phyloP scores from a whole-genome alignment of 2,113 vertebrate genomes.

The Rhynchomys soricoides region DNA sequence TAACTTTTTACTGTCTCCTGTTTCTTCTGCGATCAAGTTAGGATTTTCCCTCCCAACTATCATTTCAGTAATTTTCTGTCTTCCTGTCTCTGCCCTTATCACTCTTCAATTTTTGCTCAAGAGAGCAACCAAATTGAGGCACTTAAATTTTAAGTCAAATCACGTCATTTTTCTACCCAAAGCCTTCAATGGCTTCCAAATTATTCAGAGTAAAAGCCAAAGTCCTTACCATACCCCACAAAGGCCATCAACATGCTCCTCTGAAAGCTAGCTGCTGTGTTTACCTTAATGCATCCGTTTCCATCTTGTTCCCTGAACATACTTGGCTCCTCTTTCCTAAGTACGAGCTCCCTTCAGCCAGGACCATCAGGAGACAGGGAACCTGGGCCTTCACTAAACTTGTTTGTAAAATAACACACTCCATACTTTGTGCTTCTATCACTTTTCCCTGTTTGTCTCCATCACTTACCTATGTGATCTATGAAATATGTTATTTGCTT shows the following conservation, averaged over 20 bases:
- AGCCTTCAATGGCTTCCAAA: not conserved
- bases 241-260: not conserved
- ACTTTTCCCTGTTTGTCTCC: not conserved
- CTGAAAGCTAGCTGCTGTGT: not conserved
- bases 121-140: constrained; percentile 21
- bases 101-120: not conserved
- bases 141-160: not conserved
- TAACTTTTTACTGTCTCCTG: not conserved
- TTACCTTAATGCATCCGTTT: not conserved
- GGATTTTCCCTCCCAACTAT: not conserved
- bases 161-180: not conserved
- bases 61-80: not conserved
- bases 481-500: not conserved
- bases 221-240: not conserved
- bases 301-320: not conserved
- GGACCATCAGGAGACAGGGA: not conserved
- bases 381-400: not conserved
- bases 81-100: not conserved
- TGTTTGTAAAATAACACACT: not conserved
- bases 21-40: not conserved
- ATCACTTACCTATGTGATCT: not conserved
- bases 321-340: not conserved
- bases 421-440: not conserved
- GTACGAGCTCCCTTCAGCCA: not conserved
- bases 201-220: constrained; percentile 16